These are phyloP conservation scores for Cheilosia grossa DNA, from an alignment of 2,888 invertebrate species.

Conservation along the genomic window DNA sequence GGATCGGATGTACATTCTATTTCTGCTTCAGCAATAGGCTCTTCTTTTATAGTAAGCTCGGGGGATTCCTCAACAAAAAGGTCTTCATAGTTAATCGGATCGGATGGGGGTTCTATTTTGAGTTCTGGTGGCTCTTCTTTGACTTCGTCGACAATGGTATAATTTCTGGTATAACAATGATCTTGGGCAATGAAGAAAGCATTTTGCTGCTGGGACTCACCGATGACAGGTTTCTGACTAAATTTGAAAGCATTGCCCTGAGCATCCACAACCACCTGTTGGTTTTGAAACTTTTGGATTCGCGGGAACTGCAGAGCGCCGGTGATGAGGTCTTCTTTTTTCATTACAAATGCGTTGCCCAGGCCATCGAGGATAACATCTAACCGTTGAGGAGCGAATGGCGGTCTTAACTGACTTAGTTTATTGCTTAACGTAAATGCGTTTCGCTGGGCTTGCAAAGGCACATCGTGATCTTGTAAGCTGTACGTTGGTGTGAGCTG, in stretches of 20 bases:
- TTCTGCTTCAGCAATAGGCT: neutral
- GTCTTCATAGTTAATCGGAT: too few species aligned
- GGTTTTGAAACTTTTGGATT: neutral
- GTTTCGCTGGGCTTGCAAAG: neutral
- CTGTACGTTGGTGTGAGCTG: too few species aligned
- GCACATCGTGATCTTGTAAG: neutral
- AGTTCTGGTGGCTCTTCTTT: too few species aligned
- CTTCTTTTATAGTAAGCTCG: slow-evolving; percentile 25
- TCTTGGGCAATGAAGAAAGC: neutral
- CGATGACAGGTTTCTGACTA: neutral
- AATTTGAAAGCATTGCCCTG: neutral
- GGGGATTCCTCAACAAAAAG: neutral
- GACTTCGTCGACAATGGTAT: too few species aligned
- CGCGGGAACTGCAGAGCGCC: neutral
- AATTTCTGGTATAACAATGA: neutral
- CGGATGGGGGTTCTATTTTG: too few species aligned
- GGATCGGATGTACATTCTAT: neutral
- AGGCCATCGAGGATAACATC: neutral
- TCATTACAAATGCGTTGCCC: slow-evolving; percentile 1
- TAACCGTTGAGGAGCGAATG: neutral
- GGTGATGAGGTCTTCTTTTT: slow-evolving; percentile 15
- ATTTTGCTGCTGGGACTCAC: neutral
- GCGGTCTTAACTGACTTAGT: neutral
- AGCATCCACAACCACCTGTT: neutral
- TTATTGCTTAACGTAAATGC: neutral